phyloP scores from a whole-genome alignment of 2,888 invertebrate genomes.

The Orchesella flavescens region DNA sequence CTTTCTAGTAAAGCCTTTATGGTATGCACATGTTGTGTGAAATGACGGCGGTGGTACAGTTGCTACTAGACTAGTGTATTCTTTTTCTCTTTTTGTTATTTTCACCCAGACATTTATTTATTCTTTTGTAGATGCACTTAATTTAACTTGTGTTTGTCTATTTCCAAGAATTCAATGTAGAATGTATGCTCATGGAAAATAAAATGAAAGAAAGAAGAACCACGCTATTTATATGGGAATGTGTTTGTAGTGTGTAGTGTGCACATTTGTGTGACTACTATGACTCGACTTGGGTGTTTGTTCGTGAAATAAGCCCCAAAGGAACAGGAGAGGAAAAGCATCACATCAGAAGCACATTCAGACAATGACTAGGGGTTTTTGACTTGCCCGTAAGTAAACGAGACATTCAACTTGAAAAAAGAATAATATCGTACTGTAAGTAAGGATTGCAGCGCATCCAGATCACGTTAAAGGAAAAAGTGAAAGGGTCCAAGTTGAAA shows the following conservation, averaged over 20 bases:
- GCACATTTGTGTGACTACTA: neutral
- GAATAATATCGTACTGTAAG: constrained; percentile 30
- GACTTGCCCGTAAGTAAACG: constrained; percentile 14
- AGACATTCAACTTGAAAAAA: constrained; percentile 38
- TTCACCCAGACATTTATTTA: neutral
- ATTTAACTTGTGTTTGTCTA: constrained; percentile 17
- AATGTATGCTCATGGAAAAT: neutral
- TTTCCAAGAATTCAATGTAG: constrained; percentile 5
- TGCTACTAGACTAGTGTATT: too few relatives aligned
- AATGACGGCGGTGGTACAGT: too few relatives aligned
- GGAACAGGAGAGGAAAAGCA: constrained; percentile 21
- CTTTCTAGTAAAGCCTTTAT: constrained; percentile 1
- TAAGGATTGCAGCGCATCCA: too few relatives aligned
- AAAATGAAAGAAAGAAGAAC: too few relatives aligned
- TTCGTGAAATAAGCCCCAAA: constrained; percentile 46
- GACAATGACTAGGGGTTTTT: constrained; percentile 22
- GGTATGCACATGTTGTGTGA: too few relatives aligned
- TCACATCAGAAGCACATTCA: constrained; percentile 5
- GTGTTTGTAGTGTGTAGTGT: neutral
- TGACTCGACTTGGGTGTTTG: constrained; percentile 40
- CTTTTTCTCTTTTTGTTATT: constrained; percentile 4
- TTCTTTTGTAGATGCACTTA: constrained; percentile 32
- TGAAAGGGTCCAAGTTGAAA: constrained; percentile 15
- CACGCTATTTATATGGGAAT: too few relatives aligned
- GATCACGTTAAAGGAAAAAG: constrained; percentile 23